Evolutionary conservation across 2,797 vertebrate genomes (phyloP).

Genomic region (Salarias fasciatus): DNA sequence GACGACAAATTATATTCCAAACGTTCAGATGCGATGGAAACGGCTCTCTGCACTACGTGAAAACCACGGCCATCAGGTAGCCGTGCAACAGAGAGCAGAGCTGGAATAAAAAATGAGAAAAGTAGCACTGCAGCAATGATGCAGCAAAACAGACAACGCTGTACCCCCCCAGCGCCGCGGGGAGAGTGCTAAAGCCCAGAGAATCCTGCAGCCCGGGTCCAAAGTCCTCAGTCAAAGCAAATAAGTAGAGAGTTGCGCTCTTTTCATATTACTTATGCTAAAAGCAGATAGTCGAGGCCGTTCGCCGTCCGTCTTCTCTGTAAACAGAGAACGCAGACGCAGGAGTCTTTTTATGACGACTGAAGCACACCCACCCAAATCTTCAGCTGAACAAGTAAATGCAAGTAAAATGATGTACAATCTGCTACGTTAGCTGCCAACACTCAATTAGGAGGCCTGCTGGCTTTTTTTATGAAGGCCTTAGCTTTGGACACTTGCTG

Average conservation of each 20-base stretch:
- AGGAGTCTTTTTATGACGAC: too few relatives aligned
- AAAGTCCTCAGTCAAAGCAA: neutral
- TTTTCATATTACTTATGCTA: neutral
- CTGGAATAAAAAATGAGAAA: neutral
- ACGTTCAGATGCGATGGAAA: too few relatives aligned
- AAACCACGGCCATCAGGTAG: neutral
- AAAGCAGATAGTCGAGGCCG: neutral
- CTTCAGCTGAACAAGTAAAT: too few relatives aligned
- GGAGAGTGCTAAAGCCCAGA: constrained; percentile 25
- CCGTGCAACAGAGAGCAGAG: constrained; percentile 1
- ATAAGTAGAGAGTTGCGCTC: neutral
- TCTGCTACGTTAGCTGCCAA: too few relatives aligned
- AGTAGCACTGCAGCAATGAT: constrained; percentile 57
- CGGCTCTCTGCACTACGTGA: constrained; percentile 1
- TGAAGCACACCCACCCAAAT: too few relatives aligned
- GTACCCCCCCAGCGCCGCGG: constrained; percentile 35
- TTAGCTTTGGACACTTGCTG: too few relatives aligned
- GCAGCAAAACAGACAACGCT: constrained; percentile 47
- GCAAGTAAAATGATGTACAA: too few relatives aligned
- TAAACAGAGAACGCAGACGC: too few relatives aligned
- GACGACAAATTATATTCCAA: constrained; percentile 7
- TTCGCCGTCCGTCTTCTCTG: too few relatives aligned
- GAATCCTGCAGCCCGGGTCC: constrained; percentile 23
- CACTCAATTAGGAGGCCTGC: too few relatives aligned
- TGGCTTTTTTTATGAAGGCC: too few relatives aligned